Base-by-base conservation (phyloP, 2,113 vertebrate genomes). In the Etia nguti region DNA sequence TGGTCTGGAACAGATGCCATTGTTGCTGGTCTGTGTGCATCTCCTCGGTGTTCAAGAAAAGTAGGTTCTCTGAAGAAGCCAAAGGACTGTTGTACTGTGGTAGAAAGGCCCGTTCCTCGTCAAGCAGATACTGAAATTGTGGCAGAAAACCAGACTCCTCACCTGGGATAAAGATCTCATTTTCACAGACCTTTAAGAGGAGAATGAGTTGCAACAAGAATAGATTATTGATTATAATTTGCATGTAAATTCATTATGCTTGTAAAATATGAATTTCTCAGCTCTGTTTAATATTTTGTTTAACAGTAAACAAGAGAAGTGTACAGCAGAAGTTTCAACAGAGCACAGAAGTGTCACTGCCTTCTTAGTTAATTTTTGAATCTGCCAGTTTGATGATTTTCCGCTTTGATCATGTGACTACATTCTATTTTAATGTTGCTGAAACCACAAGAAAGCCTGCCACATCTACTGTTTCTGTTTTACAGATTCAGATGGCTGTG, bases 151-250 rank as follows among this genome's bases (percentile, higher is more conserved):
- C 88, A 24, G 48, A 12, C 6, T 90, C 85, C 13, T 95, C 90
- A 7, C 79, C 89, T 54, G 89, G 43, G 68, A 95, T 90, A 1
- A 65, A 86, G n/a, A 54, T 5, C 6, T 92, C 57, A 10, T 62
- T 83, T 55, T 86, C 87, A 38, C 62, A 31, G 22, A 80, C 87
- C 96, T 96, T 6, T 65, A 88, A 79, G 59, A 84, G 26, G 8
- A 10, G 6, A 68, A 9, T n/a, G 16, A 82, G 68, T 84, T 26
- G 57, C 16, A 43, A 36, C n/a, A 80, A 70, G 11, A 24, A 62
- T 46, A 22, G 10, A 46, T 68, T 22, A 79, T 20, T 26, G 4
- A 79, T 80, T 6, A 31, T 5, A 70, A 29, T 65, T 43, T 6
- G 11, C 48, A 4, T n/a, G 22, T 10, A 29, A 59, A 80, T 75